Percentiles rank a stretch among this genome's conserved stretches.
Evolutionary conservation across 1,140 invertebrate genomes (phyloP).

Genomic region (Pteromalus puparum): DNA sequence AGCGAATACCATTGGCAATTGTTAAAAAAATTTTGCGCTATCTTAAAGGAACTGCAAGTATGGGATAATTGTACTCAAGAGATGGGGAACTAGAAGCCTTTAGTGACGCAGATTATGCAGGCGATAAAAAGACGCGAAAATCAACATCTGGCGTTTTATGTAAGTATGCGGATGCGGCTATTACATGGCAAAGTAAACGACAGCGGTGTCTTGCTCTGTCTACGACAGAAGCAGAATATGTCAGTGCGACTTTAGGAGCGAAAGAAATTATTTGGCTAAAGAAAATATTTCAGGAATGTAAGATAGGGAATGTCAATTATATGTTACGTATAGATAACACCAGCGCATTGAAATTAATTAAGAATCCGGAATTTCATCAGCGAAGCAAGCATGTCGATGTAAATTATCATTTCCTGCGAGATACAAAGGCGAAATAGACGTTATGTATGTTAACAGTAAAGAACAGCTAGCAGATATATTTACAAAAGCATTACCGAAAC

Average conservation of each 20-base stretch:
- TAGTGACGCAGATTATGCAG: constrained; percentile 47
- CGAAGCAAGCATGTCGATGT: constrained; percentile 61
- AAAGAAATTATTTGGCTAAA: constrained; percentile 53
- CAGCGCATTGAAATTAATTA: constrained; percentile 55
- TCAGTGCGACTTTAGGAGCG: constrained; percentile 54
- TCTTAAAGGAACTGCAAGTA: constrained; percentile 43
- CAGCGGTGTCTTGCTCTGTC: constrained; percentile 57
- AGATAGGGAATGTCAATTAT: background rate
- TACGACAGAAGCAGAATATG: constrained; percentile 68
- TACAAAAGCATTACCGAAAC: constrained; percentile 48
- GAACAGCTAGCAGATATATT: constrained; percentile 51
- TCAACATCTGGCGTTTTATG: constrained; percentile 48
- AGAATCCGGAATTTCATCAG: constrained; percentile 56
- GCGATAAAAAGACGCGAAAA: constrained; percentile 25
- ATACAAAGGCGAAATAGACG: constrained; percentile 39
- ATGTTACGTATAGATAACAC: constrained; percentile 51
- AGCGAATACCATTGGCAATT: constrained; percentile 23
- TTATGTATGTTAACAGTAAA: constrained; percentile 46
- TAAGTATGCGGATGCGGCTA: constrained; percentile 43
- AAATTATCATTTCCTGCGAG: no score
- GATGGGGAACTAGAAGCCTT: constrained; percentile 19
- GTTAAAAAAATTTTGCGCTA: constrained; percentile 43
- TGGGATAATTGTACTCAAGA: constrained; percentile 41
- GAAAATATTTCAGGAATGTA: constrained; percentile 37
- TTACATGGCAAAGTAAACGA: constrained; percentile 61